phyloP scores from a whole-genome alignment of 2,888 invertebrate species.

The Machimus atricapillus region DNA sequence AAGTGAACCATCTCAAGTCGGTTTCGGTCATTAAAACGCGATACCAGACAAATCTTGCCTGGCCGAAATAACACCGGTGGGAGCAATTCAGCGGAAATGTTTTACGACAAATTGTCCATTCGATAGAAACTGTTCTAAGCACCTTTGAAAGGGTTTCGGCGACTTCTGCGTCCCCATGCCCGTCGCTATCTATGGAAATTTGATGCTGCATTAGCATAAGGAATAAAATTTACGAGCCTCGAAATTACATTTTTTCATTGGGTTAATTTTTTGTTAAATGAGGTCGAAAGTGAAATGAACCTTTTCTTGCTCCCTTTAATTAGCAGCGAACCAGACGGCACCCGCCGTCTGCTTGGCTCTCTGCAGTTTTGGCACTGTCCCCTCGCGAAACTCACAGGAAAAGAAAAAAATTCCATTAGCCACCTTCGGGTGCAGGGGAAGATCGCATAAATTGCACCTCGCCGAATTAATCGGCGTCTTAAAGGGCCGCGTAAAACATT shows the following conservation, averaged over 20 bases:
- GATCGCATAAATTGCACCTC: conserved; percentile 41
- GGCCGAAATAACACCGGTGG: conserved; percentile 41
- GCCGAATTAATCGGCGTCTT: conserved; percentile 41
- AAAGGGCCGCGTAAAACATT: conserved; percentile 42
- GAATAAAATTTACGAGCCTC: conserved; percentile 47
- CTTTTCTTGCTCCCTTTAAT: conserved; percentile 43
- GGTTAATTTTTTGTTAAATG: conserved; percentile 47
- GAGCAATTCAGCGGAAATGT: conserved; percentile 41
- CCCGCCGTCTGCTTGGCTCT: not conserved
- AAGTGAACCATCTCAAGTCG: not conserved
- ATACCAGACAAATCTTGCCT: conserved; percentile 18
- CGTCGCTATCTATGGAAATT: conserved; percentile 40
- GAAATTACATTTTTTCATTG: conserved; percentile 47
- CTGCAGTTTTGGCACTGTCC: conserved; percentile 17
- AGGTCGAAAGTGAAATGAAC: conserved; percentile 46
- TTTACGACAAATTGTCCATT: conserved; percentile 43
- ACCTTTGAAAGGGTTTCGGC: conserved; percentile 23
- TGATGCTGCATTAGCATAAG: conserved; percentile 44
- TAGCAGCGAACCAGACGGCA: conserved; percentile 35
- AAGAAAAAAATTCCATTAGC: conserved; percentile 8
- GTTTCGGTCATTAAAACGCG: conserved; percentile 32
- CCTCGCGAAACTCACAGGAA: not conserved
- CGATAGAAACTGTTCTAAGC: not conserved
- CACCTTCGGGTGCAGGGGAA: not conserved
- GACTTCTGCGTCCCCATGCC: not conserved